These are phyloP conservation scores for Halcyon chelicuti DNA, from an alignment of 2,797 vertebrate genomes.

Conservation along the genomic window DNA sequence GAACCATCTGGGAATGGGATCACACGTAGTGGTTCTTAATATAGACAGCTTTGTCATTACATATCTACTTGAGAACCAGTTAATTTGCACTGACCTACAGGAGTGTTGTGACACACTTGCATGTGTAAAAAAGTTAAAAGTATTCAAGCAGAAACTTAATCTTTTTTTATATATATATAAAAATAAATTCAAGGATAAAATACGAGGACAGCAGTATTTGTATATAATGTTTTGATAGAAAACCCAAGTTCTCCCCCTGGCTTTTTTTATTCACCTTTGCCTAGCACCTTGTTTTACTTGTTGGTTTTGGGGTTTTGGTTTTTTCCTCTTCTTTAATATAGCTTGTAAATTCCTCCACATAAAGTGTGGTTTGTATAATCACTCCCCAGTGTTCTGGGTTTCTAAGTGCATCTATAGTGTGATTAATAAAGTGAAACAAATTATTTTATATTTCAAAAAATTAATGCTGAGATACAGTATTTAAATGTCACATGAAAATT, in stretches of 20 bases:
- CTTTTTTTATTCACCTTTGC: background rate
- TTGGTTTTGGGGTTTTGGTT: background rate
- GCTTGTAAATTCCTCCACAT: background rate
- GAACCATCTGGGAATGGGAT: constrained; percentile 74
- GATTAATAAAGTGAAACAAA: background rate
- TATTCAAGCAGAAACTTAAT: background rate
- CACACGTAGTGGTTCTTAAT: constrained; percentile 70
- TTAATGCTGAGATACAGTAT: background rate
- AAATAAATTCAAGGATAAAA: background rate
- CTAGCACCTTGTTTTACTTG: background rate
- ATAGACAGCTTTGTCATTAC: constrained; percentile 70
- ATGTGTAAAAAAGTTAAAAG: constrained; percentile 17
- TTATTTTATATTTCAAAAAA: background rate
- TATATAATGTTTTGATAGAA: background rate
- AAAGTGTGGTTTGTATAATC: background rate
- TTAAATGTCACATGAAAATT: background rate
- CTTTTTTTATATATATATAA: background rate
- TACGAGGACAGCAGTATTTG: background rate
- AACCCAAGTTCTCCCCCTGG: background rate
- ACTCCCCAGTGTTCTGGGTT: background rate
- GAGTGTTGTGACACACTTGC: constrained; percentile 44
- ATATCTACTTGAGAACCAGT: constrained; percentile 53
- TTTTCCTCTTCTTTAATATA: background rate
- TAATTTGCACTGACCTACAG: constrained; percentile 49
- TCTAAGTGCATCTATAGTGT: background rate